Conservation (phyloP, 1,140 invertebrate species). For the Nasonia giraulti region DNA sequence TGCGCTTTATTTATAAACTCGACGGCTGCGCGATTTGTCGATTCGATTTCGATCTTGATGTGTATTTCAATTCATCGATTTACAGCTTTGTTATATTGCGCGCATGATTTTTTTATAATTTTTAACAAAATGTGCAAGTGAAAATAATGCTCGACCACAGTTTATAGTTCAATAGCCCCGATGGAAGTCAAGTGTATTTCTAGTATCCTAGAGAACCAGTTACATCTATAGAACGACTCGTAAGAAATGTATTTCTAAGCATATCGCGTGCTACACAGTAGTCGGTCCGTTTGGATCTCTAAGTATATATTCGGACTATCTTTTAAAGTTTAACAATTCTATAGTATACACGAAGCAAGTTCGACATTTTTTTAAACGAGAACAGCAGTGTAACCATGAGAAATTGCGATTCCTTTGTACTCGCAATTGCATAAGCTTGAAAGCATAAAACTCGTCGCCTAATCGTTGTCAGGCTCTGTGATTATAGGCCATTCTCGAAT, state of each 20-base stretch:
- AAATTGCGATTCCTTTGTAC: too few relatives aligned
- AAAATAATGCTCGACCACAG: not conserved
- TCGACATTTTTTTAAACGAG: too few relatives aligned
- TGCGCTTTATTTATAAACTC: not conserved
- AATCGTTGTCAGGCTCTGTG: too few relatives aligned
- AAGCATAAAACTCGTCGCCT: too few relatives aligned
- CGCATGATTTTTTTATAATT: too few relatives aligned
- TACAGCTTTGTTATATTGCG: too few relatives aligned
- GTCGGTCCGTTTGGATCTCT: not conserved
- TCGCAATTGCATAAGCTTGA: too few relatives aligned
- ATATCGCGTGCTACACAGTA: not conserved
- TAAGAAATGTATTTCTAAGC: slow-evolving; percentile 17
- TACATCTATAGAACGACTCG: slow-evolving; percentile 4
- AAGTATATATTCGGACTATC: not conserved
- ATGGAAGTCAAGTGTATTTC: not conserved
- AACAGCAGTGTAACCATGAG: too few relatives aligned
- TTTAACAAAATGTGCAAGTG: not conserved
- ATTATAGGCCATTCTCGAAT: too few relatives aligned
- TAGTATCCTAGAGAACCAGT: slow-evolving; percentile 16
- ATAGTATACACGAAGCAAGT: not conserved
- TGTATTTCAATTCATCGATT: not conserved
- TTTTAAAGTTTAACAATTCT: not conserved
- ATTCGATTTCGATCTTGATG: too few relatives aligned
- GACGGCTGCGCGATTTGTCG: too few relatives aligned
- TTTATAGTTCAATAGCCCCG: slow-evolving; percentile 6